These are phyloP conservation scores for Pithys albifrons DNA, from an alignment of 2,113 vertebrate genomes.

Conservation along the genomic window DNA sequence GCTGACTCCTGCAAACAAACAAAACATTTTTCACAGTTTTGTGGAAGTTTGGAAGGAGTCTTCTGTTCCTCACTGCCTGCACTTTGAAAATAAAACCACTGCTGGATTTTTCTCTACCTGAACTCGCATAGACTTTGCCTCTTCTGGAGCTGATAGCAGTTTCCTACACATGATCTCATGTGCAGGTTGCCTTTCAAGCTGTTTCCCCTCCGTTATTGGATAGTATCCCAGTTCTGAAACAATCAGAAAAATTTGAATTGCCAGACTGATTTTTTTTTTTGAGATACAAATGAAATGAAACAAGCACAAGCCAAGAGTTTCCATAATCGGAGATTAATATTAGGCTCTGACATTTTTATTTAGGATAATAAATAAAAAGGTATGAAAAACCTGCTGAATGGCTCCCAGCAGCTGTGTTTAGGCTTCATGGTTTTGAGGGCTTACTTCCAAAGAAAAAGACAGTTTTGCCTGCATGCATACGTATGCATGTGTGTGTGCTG, in stretches of 20 bases:
- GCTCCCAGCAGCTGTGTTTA: not conserved
- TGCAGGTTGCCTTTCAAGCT: not conserved
- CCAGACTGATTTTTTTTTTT: not conserved
- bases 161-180: not conserved
- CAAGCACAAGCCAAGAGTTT: not conserved
- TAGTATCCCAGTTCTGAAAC: not conserved
- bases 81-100: not conserved
- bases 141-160: not conserved
- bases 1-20: slow-evolving; percentile 30
- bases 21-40: not conserved
- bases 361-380: slow-evolving; percentile 5
- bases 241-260: not conserved
- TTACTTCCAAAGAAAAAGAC: not conserved
- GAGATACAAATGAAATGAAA: not conserved
- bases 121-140: not conserved
- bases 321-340: not conserved
- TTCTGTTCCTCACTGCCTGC: not conserved
- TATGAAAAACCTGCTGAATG: not conserved
- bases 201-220: not conserved
- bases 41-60: not conserved
- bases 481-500: not conserved
- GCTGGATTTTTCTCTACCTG: not conserved
- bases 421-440: not conserved
- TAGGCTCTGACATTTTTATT: slow-evolving; percentile 32
- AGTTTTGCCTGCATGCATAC: not conserved